Base-by-base conservation (phyloP, 2,113 vertebrate species). In the Larimichthys polyactis region DNA sequence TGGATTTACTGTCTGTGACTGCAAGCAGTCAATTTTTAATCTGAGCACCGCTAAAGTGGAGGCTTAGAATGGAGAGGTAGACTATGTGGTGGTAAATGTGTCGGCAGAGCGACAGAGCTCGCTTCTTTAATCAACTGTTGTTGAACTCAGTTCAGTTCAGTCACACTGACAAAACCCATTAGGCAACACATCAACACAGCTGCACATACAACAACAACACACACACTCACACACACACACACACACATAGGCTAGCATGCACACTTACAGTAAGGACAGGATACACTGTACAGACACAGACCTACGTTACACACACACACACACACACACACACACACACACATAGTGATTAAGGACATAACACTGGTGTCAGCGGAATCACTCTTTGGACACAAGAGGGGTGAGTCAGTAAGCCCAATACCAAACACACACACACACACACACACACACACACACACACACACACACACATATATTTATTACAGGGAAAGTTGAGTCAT, bases 91-190 rank as follows among this genome's bases (percentile, higher is more conserved):
- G 75, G 79, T 73, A 57, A 78, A 84, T 71, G 69, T 79, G 84
- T 40, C 55, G 60, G 77, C 79, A 71, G 79, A 84, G 82, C 2
- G 5, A 44, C 79, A n/a, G 32, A 60, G 72, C 81, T 69, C 4
- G 48, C 88, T 73, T 75, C 73, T 84, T 82, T 85, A 83, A 87
- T 89, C 83, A 85, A 46, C 84, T 80, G 59, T 32, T 32, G 78
- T 75, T 84, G 89, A 89, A 87, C 87, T 88, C 84, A 48, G 76
- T 83, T 74, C 71, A 69, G 74, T 87, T 86, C 83, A 91, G 84
- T 91, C 90, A 87, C 88, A 87, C 85, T 86, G 91, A 89, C 86
- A 89, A 86, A 91, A 81, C 81, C 81, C 69, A 86, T 89, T 75
- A 89, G 75, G 55, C 60, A 57, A 81, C 76, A 79, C 79, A 75